These are phyloP conservation scores for Nannoperca obscura DNA, from an alignment of 2,797 vertebrate genomes.

Conservation along the genomic window DNA sequence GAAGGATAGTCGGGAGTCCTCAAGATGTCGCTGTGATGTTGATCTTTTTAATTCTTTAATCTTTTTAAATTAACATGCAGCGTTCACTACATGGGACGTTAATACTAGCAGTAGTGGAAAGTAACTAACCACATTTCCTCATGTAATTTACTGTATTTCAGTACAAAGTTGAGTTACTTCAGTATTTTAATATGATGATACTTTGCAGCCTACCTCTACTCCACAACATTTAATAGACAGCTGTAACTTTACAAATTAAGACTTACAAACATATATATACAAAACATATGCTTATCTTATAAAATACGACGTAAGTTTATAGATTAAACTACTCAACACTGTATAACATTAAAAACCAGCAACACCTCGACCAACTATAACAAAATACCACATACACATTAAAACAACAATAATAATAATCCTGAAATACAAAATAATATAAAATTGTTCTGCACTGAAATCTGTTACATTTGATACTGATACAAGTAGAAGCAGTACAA, in stretches of 20 bases:
- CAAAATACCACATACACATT: background rate
- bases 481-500: background rate
- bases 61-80: background rate
- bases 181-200: background rate
- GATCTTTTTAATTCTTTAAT: background rate
- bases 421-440: background rate
- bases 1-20: background rate
- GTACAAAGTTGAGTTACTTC: background rate
- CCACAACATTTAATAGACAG: background rate
- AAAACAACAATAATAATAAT: background rate
- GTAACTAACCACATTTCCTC: background rate
- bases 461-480: background rate
- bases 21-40: constrained; percentile 53
- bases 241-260: background rate
- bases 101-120: background rate
- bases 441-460: background rate
- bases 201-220: background rate
- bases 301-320: background rate
- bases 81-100: background rate
- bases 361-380: background rate
- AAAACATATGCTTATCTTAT: background rate
- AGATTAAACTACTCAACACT: background rate
- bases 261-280: background rate
- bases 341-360: background rate
- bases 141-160: background rate